Conservation (phyloP, 2,113 vertebrate species). For the Rallus limicola region DNA sequence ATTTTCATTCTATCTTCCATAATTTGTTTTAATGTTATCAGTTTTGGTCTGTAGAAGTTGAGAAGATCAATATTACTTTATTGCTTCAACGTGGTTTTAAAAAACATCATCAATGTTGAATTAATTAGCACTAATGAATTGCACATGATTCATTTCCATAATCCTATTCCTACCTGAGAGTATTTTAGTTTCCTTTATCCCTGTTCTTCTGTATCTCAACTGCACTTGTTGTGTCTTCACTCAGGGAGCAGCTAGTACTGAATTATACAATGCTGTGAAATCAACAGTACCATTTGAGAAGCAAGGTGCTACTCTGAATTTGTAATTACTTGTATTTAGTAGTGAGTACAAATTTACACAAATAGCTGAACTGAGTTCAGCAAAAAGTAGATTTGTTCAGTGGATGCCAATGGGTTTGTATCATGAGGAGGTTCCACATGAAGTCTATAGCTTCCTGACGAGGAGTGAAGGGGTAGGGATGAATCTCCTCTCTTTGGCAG, state of each 20-base stretch:
- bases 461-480: too few relatives aligned
- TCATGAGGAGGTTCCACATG: background rate
- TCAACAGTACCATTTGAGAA: background rate
- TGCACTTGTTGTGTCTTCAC: background rate
- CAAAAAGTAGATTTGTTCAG: background rate
- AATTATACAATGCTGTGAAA: background rate
- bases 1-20: background rate
- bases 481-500: too few relatives aligned
- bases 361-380: background rate
- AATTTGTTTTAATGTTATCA: background rate
- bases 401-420: background rate
- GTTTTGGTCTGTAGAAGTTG: background rate
- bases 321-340: background rate
- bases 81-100: background rate
- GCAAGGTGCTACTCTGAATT: background rate
- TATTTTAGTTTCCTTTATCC: background rate
- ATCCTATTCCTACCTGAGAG: background rate
- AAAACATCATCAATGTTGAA: background rate
- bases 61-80: background rate
- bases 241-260: background rate
- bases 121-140: background rate
- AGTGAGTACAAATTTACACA: background rate
- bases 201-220: background rate
- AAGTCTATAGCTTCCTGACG: too few relatives aligned
- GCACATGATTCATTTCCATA: background rate